Percentiles rank a stretch among this genome's conserved stretches.
These are phyloP conservation scores for Choreutis nemorana DNA, from an alignment of 2,888 invertebrate genomes.

Conservation along the genomic window DNA sequence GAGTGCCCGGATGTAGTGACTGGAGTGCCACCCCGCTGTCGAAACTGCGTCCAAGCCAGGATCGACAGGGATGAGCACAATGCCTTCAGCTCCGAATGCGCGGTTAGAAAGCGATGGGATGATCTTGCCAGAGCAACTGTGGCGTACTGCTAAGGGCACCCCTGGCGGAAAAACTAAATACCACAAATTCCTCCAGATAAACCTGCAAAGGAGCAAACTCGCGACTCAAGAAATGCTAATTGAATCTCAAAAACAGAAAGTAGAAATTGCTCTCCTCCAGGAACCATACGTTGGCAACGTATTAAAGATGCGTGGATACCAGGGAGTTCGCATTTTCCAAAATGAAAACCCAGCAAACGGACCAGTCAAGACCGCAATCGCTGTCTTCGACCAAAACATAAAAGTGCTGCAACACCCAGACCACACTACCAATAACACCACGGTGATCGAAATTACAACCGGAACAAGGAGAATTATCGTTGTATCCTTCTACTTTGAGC, in stretches of 20 bases:
- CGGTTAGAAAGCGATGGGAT: slow-evolving; percentile 8
- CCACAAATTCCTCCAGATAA: slow-evolving; percentile 6
- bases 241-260: slow-evolving; percentile 4
- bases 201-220: slow-evolving; percentile 8
- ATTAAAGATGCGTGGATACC: background rate
- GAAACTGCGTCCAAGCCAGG: slow-evolving; percentile 8
- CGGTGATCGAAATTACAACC: background rate
- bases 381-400: slow-evolving; percentile 4
- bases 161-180: no score
- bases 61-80: slow-evolving; percentile 4
- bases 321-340: slow-evolving; percentile 5
- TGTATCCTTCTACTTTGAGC: slow-evolving; percentile 2
- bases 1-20: slow-evolving; percentile 2
- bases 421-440: background rate
- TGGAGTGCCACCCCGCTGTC: slow-evolving; percentile 2
- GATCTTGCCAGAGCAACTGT: slow-evolving; percentile 6
- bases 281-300: slow-evolving; percentile 8
- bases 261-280: slow-evolving; percentile 6
- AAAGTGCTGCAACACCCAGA: background rate
- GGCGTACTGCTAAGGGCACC: slow-evolving; percentile 12
- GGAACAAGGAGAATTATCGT: background rate
- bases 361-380: slow-evolving; percentile 8
- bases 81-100: slow-evolving; percentile 8
- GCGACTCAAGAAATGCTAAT: slow-evolving; percentile 9
- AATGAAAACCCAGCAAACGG: background rate